Percentiles rank a stretch among this genome's conserved stretches.
phyloP scores from a whole-genome alignment of 2,113 vertebrate genomes.

The Nothoprocta perdicaria region DNA sequence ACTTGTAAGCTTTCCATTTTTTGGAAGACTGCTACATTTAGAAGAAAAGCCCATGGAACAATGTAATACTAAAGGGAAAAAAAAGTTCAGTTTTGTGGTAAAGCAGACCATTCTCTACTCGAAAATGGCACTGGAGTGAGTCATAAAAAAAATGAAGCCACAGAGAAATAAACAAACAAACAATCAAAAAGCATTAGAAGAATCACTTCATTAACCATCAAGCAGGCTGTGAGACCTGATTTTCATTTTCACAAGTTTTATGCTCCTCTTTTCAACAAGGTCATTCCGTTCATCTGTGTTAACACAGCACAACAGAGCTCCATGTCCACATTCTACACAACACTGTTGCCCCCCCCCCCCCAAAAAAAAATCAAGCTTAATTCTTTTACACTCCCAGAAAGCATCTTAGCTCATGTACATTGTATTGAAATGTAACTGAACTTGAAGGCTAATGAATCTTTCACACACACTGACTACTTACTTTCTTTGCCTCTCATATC shows the following conservation, averaged over 20 bases:
- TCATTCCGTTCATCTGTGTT: neutral
- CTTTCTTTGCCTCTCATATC: neutral
- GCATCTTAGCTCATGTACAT: neutral
- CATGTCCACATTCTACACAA: neutral
- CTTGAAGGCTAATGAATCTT: neutral
- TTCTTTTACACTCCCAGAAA: slow-evolving; percentile 2
- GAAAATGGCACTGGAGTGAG: neutral
- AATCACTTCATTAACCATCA: slow-evolving; percentile 1
- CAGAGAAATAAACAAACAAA: neutral
- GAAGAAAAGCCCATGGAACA: neutral
- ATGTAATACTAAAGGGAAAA: neutral
- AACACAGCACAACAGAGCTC: neutral
- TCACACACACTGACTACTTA: neutral
- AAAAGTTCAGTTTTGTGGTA: neutral
- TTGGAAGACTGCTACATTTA: neutral
- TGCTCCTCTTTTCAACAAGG: neutral
- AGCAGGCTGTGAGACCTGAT: neutral
- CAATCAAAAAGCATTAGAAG: neutral
- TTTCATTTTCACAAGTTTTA: slow-evolving; percentile 12
- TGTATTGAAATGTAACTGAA: slow-evolving; percentile 3
- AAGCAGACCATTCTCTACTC: neutral
- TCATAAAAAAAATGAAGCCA: neutral
- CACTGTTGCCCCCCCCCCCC: too few relatives aligned
- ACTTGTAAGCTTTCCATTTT: neutral
- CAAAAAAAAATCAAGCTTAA: neutral